A percentile compares a stretch with the other conserved stretches of the same genome.
These are phyloP conservation scores for Sminthopsis crassicaudata DNA, from an alignment of 2,113 vertebrate genomes.

Conservation along the genomic window DNA sequence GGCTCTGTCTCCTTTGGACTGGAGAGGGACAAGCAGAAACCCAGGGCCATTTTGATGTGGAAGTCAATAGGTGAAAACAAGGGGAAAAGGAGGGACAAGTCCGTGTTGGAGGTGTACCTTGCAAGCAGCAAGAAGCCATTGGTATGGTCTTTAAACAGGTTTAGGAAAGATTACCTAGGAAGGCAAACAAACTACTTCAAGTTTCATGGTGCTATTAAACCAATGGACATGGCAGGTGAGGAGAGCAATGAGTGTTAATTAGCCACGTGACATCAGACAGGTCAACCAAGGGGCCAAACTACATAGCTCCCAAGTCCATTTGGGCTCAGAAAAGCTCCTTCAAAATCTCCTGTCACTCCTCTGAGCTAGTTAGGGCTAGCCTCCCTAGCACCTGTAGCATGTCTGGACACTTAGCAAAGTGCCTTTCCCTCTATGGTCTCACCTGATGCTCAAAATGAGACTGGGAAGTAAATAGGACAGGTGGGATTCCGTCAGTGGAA, in stretches of 20 bases:
- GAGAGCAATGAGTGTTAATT: neutral
- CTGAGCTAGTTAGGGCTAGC: neutral
- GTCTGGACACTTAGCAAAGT: neutral
- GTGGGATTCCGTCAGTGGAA: neutral
- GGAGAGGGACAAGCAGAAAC: neutral
- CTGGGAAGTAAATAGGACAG: neutral
- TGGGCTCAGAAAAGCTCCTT: too few relatives aligned
- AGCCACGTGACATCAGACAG: accelerated
- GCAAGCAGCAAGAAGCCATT: accelerated
- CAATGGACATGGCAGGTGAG: neutral
- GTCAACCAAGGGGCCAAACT: neutral
- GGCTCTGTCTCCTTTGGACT: neutral
- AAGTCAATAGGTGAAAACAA: neutral
- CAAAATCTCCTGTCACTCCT: neutral
- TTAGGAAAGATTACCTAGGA: neutral
- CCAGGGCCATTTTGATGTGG: neutral
- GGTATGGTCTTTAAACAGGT: neutral
- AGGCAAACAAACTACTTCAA: neutral
- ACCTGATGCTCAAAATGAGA: neutral
- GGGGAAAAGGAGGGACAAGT: too few relatives aligned
- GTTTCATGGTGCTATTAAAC: neutral
- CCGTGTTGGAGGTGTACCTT: neutral
- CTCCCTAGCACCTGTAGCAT: neutral
- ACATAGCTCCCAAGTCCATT: accelerated
- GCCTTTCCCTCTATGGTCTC: neutral